These are phyloP conservation scores for Cynopterus sphinx DNA, from an alignment of 2,797 vertebrate species.

Conservation along the genomic window DNA sequence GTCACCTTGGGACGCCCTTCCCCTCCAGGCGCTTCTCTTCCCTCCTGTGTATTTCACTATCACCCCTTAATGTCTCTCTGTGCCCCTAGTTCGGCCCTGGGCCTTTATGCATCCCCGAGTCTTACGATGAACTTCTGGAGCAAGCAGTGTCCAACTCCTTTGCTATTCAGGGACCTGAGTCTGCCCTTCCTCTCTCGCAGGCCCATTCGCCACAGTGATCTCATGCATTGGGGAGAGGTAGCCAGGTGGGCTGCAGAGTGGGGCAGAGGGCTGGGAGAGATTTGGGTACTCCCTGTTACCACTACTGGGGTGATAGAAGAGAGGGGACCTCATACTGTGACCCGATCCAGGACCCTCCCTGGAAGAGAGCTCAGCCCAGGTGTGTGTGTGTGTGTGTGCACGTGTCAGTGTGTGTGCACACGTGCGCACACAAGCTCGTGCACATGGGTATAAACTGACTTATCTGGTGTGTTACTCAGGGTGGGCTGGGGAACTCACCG, in stretches of 20 bases:
- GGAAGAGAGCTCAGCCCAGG: slow-evolving; percentile 65
- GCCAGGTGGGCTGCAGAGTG: background rate
- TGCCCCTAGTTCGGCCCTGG: slow-evolving; percentile 56
- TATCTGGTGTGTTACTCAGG: slow-evolving; percentile 75
- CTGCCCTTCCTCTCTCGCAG: background rate
- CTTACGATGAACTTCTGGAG: slow-evolving; percentile 77
- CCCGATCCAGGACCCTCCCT: slow-evolving; percentile 64
- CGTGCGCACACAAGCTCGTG: background rate
- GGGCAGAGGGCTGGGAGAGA: slow-evolving; percentile 22
- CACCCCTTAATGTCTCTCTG: slow-evolving; percentile 48
- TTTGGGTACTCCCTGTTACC: slow-evolving; percentile 51
- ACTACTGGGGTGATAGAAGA: slow-evolving; percentile 61
- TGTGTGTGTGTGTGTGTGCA: background rate
- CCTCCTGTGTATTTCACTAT: slow-evolving; percentile 11
- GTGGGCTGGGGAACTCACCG: slow-evolving; percentile 64
- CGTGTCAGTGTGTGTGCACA: background rate
- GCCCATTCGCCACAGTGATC: background rate
- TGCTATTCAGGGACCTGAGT: slow-evolving; percentile 53
- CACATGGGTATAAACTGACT: slow-evolving; percentile 69
- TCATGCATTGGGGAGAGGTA: background rate
- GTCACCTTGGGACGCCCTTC: background rate
- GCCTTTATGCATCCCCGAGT: slow-evolving; percentile 48
- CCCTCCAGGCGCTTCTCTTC: background rate
- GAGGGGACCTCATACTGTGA: slow-evolving; percentile 79
- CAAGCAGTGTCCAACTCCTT: slow-evolving; percentile 48